Evolutionary conservation across 2,888 invertebrate species (phyloP).

Genomic region (Ecliptopera silaceata): DNA sequence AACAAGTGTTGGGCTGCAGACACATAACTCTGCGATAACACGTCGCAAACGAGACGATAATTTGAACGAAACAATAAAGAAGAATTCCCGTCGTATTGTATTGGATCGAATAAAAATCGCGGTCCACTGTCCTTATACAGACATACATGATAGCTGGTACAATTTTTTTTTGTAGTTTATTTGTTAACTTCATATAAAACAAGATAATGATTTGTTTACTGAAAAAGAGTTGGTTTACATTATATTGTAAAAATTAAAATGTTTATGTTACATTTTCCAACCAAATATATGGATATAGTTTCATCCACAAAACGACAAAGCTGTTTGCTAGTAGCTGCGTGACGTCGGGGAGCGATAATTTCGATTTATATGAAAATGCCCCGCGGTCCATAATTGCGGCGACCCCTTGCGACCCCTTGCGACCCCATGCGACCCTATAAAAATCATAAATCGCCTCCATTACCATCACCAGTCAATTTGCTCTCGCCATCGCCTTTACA

Average conservation of each 20-base stretch:
- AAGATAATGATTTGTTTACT: too few species aligned
- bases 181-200: too few species aligned
- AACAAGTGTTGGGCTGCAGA: conserved; percentile 5
- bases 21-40: conserved; percentile 11
- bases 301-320: not conserved
- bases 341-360: conserved; percentile 29
- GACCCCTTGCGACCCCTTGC: conserved; percentile 16
- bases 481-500: conserved; percentile 10
- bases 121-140: conserved; percentile 11
- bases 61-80: conserved; percentile 39
- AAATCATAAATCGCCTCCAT: conserved; percentile 32
- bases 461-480: conserved; percentile 21
- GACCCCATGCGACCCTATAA: conserved; percentile 35
- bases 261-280: too few species aligned
- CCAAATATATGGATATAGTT: too few species aligned
- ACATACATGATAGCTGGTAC: conserved; percentile 1
- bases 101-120: conserved; percentile 42
- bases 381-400: conserved; percentile 35
- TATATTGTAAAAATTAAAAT: too few species aligned
- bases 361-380: conserved; percentile 45
- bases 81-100: conserved; percentile 36
- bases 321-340: conserved; percentile 1
- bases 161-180: not conserved
- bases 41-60: conserved; percentile 31
- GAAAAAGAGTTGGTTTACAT: too few species aligned